phyloP scores from a whole-genome alignment of 2,888 invertebrate species.

The Scaptomyza parva region DNA sequence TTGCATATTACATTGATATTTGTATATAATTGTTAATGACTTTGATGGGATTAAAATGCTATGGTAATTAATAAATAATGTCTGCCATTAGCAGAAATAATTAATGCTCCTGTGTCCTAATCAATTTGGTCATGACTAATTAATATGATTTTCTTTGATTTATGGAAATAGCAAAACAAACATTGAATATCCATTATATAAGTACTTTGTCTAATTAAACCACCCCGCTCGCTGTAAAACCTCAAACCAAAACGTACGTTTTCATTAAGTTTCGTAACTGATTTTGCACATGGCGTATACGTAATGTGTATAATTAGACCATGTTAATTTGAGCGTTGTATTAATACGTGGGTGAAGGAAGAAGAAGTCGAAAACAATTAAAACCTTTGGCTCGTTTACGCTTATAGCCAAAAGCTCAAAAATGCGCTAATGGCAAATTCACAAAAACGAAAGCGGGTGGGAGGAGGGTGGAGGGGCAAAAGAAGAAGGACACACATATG shows the following conservation, averaged over 20 bases:
- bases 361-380: conserved; percentile 9
- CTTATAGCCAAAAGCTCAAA: conserved; percentile 42
- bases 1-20: conserved; percentile 1
- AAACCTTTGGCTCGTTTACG: conserved; percentile 28
- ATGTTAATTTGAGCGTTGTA: not conserved
- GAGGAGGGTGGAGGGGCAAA: not conserved
- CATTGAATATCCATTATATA: conserved; percentile 45
- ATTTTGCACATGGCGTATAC: not conserved
- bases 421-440: conserved; percentile 52
- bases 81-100: conserved; percentile 33
- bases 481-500: not conserved
- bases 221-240: too few relatives aligned
- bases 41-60: conserved; percentile 21
- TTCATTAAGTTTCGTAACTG: not conserved
- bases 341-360: not conserved
- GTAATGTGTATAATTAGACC: conserved; percentile 1
- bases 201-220: conserved; percentile 29
- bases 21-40: conserved; percentile 8
- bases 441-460: conserved; percentile 9
- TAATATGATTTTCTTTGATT: conserved; percentile 43
- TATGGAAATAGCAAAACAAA: conserved; percentile 27
- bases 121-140: conserved; percentile 49
- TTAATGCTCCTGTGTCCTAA: conserved; percentile 31
- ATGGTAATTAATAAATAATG: conserved; percentile 36
- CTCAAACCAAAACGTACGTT: not conserved